Conservation (phyloP, 2,797 vertebrate genomes). For the Sebastiscus albofasciatus region DNA sequence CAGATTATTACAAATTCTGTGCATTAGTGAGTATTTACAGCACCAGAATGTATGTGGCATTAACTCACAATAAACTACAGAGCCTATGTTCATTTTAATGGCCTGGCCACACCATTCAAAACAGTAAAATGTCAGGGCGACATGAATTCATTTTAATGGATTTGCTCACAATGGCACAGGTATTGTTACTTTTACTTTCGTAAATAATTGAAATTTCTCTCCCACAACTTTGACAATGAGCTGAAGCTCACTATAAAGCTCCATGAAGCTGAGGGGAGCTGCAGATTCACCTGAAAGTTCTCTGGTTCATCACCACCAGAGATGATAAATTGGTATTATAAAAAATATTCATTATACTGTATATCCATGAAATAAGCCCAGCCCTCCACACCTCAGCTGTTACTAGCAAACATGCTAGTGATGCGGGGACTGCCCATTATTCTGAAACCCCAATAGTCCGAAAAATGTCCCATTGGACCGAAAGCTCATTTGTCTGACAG, state of each 20-base stretch:
- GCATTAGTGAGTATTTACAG: too few relatives aligned
- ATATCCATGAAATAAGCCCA: too few relatives aligned
- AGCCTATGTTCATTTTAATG: neutral
- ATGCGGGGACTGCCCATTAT: too few relatives aligned
- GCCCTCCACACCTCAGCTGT: too few relatives aligned
- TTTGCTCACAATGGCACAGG: neutral
- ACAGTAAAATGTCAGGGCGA: neutral
- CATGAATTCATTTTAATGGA: neutral
- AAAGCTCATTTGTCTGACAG: too few relatives aligned
- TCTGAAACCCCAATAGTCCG: too few relatives aligned
- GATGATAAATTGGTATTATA: too few relatives aligned
- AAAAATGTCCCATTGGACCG: too few relatives aligned
- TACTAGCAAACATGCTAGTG: too few relatives aligned
- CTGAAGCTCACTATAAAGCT: neutral
- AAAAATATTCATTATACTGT: neutral
- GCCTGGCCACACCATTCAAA: neutral
- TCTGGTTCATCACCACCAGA: neutral
- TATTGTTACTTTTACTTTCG: neutral
- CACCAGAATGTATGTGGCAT: neutral
- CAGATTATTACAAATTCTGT: too few relatives aligned
- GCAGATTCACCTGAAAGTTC: neutral
- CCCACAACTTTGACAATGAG: neutral
- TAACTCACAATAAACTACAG: neutral
- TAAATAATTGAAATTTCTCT: neutral
- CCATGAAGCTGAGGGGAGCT: neutral